Conservation (phyloP, 2,797 vertebrate species). For the Malurus splendens region DNA sequence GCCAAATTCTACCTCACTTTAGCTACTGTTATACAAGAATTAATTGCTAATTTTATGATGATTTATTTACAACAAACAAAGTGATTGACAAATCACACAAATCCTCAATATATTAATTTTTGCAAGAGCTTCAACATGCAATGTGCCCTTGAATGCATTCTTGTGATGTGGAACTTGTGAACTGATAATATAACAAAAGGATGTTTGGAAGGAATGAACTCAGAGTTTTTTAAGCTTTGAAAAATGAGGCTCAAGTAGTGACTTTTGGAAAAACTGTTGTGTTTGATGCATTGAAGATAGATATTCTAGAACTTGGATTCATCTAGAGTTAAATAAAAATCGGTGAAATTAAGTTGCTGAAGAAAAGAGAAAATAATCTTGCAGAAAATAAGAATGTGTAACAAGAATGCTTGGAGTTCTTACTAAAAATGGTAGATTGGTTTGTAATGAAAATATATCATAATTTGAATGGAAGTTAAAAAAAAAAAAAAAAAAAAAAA, state of each 20-base stretch:
- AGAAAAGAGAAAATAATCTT: background rate
- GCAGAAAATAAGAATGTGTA: background rate
- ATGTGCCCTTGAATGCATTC: background rate
- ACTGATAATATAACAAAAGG: background rate
- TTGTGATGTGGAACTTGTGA: rapidly evolving
- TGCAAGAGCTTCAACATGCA: background rate
- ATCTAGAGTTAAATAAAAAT: background rate
- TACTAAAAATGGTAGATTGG: background rate
- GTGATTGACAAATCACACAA: background rate
- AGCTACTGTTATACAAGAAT: background rate
- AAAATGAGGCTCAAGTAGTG: background rate
- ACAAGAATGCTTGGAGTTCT: background rate
- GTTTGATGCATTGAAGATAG: background rate
- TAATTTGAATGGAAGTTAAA: background rate
- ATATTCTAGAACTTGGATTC: background rate
- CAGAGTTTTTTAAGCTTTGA: background rate
- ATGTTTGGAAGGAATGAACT: background rate
- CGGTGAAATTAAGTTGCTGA: background rate
- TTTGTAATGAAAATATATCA: background rate
- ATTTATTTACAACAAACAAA: constrained; percentile 4
- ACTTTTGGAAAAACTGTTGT: background rate
- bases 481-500: background rate
- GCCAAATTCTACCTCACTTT: background rate
- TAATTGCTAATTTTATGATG: background rate
- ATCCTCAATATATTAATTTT: background rate